These are phyloP conservation scores for Vipera latastei DNA, from an alignment of 2,797 vertebrate genomes.

Conservation along the genomic window DNA sequence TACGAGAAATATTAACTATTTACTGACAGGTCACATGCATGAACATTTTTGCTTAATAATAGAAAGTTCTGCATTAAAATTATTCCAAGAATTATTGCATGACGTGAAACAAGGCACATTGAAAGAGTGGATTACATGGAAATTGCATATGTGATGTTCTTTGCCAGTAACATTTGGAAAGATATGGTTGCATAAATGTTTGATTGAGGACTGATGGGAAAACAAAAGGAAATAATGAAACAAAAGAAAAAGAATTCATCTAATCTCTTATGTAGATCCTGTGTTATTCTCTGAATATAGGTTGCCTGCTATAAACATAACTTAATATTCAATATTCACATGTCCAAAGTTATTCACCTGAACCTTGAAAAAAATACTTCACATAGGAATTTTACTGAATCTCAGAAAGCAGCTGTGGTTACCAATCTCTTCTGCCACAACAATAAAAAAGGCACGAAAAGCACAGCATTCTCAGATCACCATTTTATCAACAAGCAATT, in stretches of 20 bases:
- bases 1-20: background rate
- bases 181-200: background rate
- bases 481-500: constrained; percentile 47
- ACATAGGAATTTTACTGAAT: background rate
- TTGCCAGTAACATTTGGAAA: background rate
- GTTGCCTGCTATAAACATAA: background rate
- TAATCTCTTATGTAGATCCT: background rate
- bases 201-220: background rate
- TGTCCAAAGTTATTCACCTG: background rate
- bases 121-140: background rate
- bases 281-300: background rate
- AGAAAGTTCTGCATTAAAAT: background rate
- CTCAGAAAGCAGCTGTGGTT: constrained; percentile 2
- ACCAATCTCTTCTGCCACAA: background rate
- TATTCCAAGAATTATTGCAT: background rate
- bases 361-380: constrained; percentile 9
- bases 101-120: background rate
- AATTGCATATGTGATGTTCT: background rate
- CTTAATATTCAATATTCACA: background rate
- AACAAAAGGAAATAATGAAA: background rate
- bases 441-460: background rate
- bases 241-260: background rate
- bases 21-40: background rate
- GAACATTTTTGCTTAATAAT: constrained; percentile 14
- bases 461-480: background rate